Evolutionary conservation across 2,888 invertebrate species (phyloP).

Genomic region (Cynaeus angustus): DNA sequence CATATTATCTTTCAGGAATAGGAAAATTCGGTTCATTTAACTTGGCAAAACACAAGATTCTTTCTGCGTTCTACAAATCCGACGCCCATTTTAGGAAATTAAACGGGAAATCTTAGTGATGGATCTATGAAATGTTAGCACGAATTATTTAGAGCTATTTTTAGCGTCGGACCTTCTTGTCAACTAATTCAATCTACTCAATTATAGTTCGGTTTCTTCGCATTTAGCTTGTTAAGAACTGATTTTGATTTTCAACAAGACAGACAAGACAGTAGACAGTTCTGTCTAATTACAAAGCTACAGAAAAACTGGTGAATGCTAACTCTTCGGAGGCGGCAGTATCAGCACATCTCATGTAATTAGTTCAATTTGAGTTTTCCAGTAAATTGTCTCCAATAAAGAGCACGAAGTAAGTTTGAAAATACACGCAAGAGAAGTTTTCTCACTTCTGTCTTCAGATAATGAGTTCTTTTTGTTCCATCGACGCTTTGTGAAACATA

Average conservation of each 20-base stretch:
- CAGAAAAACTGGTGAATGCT: constrained; percentile 11
- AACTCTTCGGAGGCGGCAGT: constrained; percentile 1
- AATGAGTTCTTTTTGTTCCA: too few relatives aligned
- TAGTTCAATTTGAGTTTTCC: constrained; percentile 11
- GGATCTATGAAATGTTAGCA: constrained; percentile 30
- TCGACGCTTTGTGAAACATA: too few relatives aligned
- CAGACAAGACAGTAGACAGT: constrained; percentile 16
- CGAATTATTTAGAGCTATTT: constrained; percentile 26
- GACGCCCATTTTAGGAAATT: constrained; percentile 33
- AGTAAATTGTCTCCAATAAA: constrained; percentile 4
- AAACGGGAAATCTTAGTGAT: constrained; percentile 26
- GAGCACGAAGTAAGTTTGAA: background rate
- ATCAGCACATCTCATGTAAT: constrained; percentile 10
- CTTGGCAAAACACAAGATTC: constrained; percentile 40
- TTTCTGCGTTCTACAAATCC: constrained; percentile 21
- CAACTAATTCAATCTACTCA: constrained; percentile 30
- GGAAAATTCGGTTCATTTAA: constrained; percentile 49
- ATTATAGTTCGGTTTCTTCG: constrained; percentile 12
- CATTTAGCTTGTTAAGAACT: constrained; percentile 2
- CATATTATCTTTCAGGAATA: constrained; percentile 48
- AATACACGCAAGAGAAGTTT: background rate
- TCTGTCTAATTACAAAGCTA: too few relatives aligned
- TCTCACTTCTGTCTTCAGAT: too few relatives aligned
- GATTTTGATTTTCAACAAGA: constrained; percentile 22
- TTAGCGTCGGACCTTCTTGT: constrained; percentile 19